Conservation (phyloP, 2,797 vertebrate genomes). For the Chanos chanos region DNA sequence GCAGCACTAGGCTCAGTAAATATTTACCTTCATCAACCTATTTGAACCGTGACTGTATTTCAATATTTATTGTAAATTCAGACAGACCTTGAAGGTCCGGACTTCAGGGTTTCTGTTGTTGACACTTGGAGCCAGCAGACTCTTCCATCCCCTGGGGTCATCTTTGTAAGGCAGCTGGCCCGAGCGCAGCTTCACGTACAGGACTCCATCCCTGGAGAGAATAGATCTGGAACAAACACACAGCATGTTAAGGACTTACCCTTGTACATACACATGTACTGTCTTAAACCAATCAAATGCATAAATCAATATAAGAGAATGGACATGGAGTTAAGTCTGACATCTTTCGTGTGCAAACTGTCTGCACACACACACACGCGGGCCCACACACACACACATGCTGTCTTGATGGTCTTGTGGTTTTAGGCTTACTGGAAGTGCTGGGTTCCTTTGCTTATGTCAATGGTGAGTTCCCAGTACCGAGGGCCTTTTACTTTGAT, state of each 20-base stretch:
- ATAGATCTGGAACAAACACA: slow-evolving; percentile 78
- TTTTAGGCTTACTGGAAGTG: slow-evolving; percentile 84
- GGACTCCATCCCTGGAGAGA: slow-evolving; percentile 85
- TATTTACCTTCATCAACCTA: slow-evolving; percentile 9
- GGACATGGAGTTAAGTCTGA: too few species aligned
- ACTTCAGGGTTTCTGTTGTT: slow-evolving; percentile 83
- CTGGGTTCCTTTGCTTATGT: slow-evolving; percentile 86
- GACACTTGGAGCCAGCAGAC: slow-evolving; percentile 84
- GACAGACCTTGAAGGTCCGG: slow-evolving; percentile 84
- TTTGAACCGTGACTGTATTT: background rate
- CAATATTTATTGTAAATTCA: slow-evolving; percentile 2
- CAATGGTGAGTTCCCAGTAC: slow-evolving; percentile 94
- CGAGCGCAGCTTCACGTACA: slow-evolving; percentile 92
- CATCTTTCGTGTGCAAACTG: too few species aligned
- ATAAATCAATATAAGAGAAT: too few species aligned
- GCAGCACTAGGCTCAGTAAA: background rate
- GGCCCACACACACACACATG: background rate
- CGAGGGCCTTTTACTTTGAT: slow-evolving; percentile 95
- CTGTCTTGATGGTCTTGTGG: background rate
- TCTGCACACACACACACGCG: background rate
- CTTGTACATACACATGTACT: background rate
- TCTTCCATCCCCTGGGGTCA: slow-evolving; percentile 96
- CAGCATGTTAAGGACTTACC: background rate
- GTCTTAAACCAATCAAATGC: too few species aligned
- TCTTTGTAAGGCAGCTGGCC: slow-evolving; percentile 98